Percentiles rank a stretch among this genome's conserved stretches.
phyloP scores from a whole-genome alignment of 2,113 vertebrate species.

The Quiscalus mexicanus region DNA sequence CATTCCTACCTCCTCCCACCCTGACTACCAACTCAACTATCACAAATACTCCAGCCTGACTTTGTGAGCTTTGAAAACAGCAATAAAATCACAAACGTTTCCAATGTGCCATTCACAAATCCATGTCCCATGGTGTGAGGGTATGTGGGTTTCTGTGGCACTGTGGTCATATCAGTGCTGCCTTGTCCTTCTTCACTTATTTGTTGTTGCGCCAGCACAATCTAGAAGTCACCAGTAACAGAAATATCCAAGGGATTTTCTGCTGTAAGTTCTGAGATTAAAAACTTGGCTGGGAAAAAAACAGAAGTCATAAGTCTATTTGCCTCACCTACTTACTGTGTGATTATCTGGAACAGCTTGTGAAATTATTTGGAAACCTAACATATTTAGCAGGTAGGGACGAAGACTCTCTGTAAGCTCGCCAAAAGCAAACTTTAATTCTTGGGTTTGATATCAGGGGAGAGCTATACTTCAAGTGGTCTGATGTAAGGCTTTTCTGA shows the following conservation, averaged over 20 bases:
- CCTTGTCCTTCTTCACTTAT: neutral
- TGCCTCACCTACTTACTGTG: slow-evolving; percentile 52
- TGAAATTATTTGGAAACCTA: slow-evolving; percentile 44
- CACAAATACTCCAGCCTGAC: neutral
- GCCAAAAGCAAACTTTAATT: slow-evolving; percentile 23
- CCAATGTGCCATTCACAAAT: neutral
- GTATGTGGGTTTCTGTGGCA: neutral
- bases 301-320: slow-evolving; percentile 48
- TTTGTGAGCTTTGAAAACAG: neutral
- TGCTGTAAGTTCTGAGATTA: slow-evolving; percentile 6
- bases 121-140: neutral
- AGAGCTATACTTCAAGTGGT: neutral
- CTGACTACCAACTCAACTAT: neutral
- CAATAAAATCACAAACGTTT: fast-evolving
- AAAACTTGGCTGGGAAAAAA: slow-evolving; percentile 4
- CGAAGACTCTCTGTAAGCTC: neutral
- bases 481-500: slow-evolving; percentile 21
- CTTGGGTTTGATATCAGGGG: neutral
- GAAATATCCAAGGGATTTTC: slow-evolving; percentile 44
- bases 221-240: neutral
- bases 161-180: neutral
- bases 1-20: neutral
- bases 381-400: slow-evolving; percentile 23
- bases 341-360: slow-evolving; percentile 47
- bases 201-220: fast-evolving